Evolutionary conservation across 2,888 invertebrate species (phyloP), one percentile per base, ranked within the genome.

Genomic region (Sicus ferrugineus): DNA sequence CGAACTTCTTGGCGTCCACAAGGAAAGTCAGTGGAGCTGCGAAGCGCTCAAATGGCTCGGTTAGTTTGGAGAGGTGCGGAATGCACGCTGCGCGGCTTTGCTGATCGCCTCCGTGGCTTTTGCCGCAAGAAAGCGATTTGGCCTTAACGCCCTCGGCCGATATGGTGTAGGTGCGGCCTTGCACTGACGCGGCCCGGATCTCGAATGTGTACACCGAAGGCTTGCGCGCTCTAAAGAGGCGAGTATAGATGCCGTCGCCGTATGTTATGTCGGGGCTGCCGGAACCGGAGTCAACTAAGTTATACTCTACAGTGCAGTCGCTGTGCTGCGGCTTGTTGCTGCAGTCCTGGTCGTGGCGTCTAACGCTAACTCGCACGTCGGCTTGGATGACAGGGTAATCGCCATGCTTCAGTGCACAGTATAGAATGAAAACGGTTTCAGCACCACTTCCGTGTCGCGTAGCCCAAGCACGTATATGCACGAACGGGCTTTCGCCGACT

Each of bases 211-310:
- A 88, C 42, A 84, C 77, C 19, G 88, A 88, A 1, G 86, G 81
- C 59, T 84, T 83, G 26, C 82, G 81, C 5, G 84, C 83, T 72
- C 85, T 87, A 74, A 89, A 88, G 78, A 89, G 90, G 56, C 89
- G 86, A 0, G 90, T 88, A 77, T 91, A 91, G 14, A 91, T 86
- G 0, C 91, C 91, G 80, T 91, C 91, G 0, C 88, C 88, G 79
- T 86, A 87, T 26, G 88, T 88, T 30, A 90, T 86, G 79, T 91
- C 91, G 0, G 90, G 89, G 83, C 90, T 90, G 72, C 89, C 89
- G 74, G 87, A 86, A 11, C 90, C 90, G 56, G 87, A 88, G 79
- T 90, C 90, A 62, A 88, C 79, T 2, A 90, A 81, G 71, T 87
- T 86, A 62, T 88, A 83, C 65, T 80, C 86, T 72, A 81, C 79